These are phyloP conservation scores for Myripristis jacobus DNA, from an alignment of 2,797 vertebrate species.

Conservation along the genomic window DNA sequence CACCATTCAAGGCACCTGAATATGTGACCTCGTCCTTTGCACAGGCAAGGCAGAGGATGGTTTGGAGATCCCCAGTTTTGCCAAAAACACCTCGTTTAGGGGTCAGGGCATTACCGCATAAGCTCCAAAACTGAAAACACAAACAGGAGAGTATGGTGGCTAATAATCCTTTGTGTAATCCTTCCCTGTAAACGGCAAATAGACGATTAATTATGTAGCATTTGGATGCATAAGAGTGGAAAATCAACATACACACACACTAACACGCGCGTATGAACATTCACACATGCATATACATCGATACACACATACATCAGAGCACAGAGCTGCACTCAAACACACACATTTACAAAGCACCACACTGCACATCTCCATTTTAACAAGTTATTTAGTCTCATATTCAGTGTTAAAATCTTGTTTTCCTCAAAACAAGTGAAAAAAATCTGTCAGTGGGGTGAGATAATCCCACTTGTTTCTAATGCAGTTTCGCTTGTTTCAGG, in stretches of 20 bases:
- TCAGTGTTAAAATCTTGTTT: no score
- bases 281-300: background rate
- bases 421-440: no score
- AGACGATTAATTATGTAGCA: constrained; percentile 63
- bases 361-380: no score
- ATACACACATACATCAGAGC: background rate
- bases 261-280: background rate
- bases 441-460: no score
- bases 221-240: constrained; percentile 49
- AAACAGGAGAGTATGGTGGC: constrained; percentile 62
- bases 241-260: constrained; percentile 29
- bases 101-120: constrained; percentile 97
- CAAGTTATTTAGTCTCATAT: no score
- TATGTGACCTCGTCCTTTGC: constrained; percentile 97
- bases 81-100: constrained; percentile 98
- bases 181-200: constrained; percentile 63
- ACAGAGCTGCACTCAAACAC: background rate
- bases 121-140: constrained; percentile 95
- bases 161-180: constrained; percentile 76
- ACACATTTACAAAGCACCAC: background rate
- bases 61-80: constrained; percentile 98
- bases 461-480: no score
- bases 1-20: constrained; percentile 96
- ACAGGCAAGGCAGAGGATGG: constrained; percentile 97
- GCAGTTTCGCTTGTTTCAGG: no score